Conservation (phyloP, 2,888 invertebrate genomes). For the Lamellibrachia satsuma region DNA sequence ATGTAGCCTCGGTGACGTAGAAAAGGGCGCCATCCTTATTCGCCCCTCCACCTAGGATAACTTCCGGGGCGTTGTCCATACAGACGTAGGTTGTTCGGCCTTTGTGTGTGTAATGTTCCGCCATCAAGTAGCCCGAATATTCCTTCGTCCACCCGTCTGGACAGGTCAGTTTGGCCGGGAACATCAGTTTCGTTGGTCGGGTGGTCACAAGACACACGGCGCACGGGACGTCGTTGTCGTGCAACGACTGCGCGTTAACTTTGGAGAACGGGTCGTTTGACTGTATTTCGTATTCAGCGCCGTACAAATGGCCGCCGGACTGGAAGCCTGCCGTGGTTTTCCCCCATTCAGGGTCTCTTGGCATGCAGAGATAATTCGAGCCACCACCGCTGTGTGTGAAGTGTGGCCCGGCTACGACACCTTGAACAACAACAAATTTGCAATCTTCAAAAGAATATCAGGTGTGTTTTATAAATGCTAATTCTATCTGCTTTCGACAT, state of each 20-base stretch:
- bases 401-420: too few species aligned
- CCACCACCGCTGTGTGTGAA: not conserved
- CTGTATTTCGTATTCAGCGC: not conserved
- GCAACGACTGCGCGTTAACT: not conserved
- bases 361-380: constrained; percentile 31
- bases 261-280: not conserved
- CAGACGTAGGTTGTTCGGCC: constrained; percentile 33
- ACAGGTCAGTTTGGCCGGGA: constrained; percentile 38
- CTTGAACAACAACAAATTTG: too few species aligned
- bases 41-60: not conserved
- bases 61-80: constrained; percentile 37
- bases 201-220: constrained; percentile 33
- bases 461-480: too few species aligned
- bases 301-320: not conserved
- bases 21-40: constrained; percentile 36
- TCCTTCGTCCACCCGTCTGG: constrained; percentile 35
- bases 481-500: too few species aligned
- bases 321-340: constrained; percentile 14
- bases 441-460: too few species aligned
- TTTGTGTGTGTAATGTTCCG: constrained; percentile 22
- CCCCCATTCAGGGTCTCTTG: constrained; percentile 30
- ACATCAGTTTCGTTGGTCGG: constrained; percentile 33
- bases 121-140: constrained; percentile 37
- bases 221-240: constrained; percentile 39
- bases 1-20: constrained; percentile 30